Conservation (phyloP, 2,888 invertebrate species). For the Cantharis rufa region DNA sequence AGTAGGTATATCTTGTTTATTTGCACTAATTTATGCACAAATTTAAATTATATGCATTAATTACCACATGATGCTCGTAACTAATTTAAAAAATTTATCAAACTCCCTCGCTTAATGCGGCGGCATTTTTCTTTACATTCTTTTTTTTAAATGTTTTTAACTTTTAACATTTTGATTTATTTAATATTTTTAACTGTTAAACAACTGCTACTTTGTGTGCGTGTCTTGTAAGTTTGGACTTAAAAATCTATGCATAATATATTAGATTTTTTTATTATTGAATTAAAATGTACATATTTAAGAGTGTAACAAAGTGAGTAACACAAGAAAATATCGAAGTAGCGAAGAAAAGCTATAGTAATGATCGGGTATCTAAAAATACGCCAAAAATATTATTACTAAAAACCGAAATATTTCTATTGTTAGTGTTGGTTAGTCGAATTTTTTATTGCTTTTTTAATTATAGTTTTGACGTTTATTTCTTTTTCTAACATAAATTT, state of each 20-base stretch:
- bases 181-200: conserved; percentile 1
- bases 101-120: not conserved
- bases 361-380: not conserved
- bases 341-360: not conserved
- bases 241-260: not conserved
- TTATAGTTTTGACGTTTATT: conserved; percentile 14
- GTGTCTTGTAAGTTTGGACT: not conserved
- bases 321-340: not conserved
- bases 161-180: not conserved
- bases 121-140: not conserved
- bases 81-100: not conserved
- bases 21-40: not conserved
- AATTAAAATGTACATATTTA: not conserved
- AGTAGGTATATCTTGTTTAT: not conserved
- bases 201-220: conserved; percentile 3
- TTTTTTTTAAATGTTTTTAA: not conserved
- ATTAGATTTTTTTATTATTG: not conserved
- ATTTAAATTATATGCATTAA: not conserved
- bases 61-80: not conserved
- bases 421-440: not conserved
- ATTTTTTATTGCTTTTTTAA: conserved; percentile 5
- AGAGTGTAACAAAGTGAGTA: not conserved
- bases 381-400: not conserved
- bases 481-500: conserved; percentile 8
- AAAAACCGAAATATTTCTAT: not conserved